phyloP scores from a whole-genome alignment of 1,140 invertebrate genomes.

The Pseudoatta argentina region DNA sequence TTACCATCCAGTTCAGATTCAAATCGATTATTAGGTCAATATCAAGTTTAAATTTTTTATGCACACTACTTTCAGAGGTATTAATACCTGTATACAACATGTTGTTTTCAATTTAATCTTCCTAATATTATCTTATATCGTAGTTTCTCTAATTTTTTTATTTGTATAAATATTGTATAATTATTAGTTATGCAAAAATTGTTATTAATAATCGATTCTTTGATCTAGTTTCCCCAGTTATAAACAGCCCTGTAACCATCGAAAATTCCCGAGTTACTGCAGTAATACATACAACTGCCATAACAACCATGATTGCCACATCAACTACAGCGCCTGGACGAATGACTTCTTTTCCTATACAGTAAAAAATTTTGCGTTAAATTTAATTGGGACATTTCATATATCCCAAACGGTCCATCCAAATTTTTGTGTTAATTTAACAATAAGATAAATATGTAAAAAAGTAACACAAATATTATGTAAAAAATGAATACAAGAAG shows the following conservation, averaged over 20 bases:
- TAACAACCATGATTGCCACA: neutral
- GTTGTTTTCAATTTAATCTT: neutral
- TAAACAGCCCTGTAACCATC: neutral
- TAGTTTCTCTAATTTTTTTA: neutral
- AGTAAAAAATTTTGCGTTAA: no score
- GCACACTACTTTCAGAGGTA: neutral
- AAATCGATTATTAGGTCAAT: neutral
- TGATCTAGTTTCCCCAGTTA: neutral
- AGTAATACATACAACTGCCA: neutral
- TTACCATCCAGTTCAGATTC: neutral
- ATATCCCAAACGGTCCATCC: no score
- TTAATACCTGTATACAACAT: neutral
- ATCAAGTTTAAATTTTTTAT: neutral
- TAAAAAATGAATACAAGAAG: no score
- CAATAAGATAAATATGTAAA: no score
- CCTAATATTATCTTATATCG: neutral
- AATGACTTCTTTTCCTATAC: no score
- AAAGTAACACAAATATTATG: no score
- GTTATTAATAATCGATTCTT: neutral
- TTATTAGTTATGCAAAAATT: neutral
- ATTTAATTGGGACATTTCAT: no score
- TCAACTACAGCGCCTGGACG: neutral
- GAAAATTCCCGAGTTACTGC: neutral
- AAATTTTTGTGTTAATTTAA: no score
- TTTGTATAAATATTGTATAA: neutral